Conservation (phyloP, 2,797 vertebrate genomes). For the Pseudochaenichthys georgianus region DNA sequence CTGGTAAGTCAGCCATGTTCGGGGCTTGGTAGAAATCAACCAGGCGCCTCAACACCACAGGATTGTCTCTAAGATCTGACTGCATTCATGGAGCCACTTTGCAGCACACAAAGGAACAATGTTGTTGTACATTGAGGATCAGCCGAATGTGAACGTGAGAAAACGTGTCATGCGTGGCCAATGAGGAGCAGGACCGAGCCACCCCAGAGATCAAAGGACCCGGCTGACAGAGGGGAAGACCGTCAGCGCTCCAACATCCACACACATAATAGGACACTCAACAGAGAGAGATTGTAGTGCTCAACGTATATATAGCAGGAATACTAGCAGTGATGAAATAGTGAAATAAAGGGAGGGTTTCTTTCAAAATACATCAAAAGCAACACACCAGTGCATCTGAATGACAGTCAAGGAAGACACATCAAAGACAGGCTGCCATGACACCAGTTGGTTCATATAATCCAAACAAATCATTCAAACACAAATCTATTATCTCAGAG, state of each 20-base stretch:
- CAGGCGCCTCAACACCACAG: conserved; percentile 7
- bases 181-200: conserved; percentile 34
- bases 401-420: conserved; percentile 31
- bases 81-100: conserved; percentile 77
- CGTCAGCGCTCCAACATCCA: conserved; percentile 14
- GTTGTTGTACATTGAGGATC: conserved; percentile 77
- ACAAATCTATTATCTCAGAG: background rate
- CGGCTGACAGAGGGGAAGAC: conserved; percentile 22
- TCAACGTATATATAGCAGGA: conserved; percentile 3
- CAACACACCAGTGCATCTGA: conserved; percentile 22
- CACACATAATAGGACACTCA: conserved; percentile 19
- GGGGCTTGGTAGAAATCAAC: background rate
- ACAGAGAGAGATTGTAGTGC: conserved; percentile 23
- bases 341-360: conserved; percentile 34
- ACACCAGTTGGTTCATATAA: conserved; percentile 14
- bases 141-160: conserved; percentile 88
- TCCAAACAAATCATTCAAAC: conserved; percentile 1
- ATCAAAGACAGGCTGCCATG: conserved; percentile 43
- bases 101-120: conserved; percentile 73
- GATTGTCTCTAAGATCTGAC: conserved; percentile 60
- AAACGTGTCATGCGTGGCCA: conserved; percentile 78
- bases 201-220: conserved; percentile 62
- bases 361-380: conserved; percentile 33
- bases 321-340: conserved; percentile 26
- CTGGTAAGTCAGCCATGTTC: conserved; percentile 29